Evolutionary conservation across 2,888 invertebrate species (phyloP).

Genomic region (Dolomedes plantarius): DNA sequence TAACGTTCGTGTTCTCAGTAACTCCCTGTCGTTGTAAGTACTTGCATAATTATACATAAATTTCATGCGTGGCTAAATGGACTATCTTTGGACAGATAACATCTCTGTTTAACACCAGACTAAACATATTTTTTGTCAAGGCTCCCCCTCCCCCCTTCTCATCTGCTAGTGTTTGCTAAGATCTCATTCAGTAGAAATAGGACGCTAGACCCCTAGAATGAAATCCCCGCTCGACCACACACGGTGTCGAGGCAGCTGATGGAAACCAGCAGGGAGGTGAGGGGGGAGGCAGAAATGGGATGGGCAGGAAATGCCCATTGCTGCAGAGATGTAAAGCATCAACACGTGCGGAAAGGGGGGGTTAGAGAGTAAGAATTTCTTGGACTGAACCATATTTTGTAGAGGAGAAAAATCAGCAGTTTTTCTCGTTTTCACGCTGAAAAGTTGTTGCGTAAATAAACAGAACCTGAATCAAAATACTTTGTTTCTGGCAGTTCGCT

Average conservation of each 20-base stretch:
- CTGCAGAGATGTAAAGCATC: slow-evolving; percentile 17
- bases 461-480: background rate
- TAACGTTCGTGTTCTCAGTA: too few species aligned
- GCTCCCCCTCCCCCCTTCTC: background rate
- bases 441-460: background rate
- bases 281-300: slow-evolving; percentile 37
- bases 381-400: background rate
- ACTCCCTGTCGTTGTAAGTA: too few species aligned
- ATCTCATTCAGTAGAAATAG: slow-evolving; percentile 30
- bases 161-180: background rate
- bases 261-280: slow-evolving; percentile 19
- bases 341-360: background rate
- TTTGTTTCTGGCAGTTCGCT: background rate
- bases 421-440: background rate
- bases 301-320: slow-evolving; percentile 67
- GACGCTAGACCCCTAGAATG: slow-evolving; percentile 35
- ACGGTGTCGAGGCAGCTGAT: slow-evolving; percentile 47
- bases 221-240: slow-evolving; percentile 42
- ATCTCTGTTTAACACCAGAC: slow-evolving; percentile 14
- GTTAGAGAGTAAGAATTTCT: slow-evolving; percentile 3
- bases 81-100: background rate
- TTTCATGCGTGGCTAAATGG: background rate
- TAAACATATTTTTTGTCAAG: slow-evolving; percentile 2
- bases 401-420: background rate
- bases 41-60: background rate